These are phyloP conservation scores for Carabus problematicus DNA, from an alignment of 2,888 invertebrate genomes.

Conservation along the genomic window DNA sequence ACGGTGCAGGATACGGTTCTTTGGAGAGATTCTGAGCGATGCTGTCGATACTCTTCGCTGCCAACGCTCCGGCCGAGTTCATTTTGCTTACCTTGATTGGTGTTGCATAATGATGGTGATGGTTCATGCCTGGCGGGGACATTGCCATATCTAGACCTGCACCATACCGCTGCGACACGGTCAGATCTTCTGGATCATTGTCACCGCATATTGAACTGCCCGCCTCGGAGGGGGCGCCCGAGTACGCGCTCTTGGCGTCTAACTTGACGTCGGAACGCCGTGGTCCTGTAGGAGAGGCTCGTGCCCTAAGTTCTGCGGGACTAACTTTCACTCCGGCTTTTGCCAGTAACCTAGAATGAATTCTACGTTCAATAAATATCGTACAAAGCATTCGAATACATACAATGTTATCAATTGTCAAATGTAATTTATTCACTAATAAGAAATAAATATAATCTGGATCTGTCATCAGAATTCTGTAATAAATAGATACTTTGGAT, in stretches of 20 bases:
- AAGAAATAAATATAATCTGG: too few species aligned
- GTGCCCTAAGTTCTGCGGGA: constrained; percentile 81
- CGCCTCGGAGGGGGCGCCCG: constrained; percentile 73
- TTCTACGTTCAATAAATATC: constrained; percentile 2
- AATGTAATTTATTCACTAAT: too few species aligned
- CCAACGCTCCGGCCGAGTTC: constrained; percentile 60
- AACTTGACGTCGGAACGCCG: constrained; percentile 78
- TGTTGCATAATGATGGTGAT: constrained; percentile 55
- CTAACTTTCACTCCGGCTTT: constrained; percentile 90
- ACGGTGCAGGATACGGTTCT: constrained; percentile 73
- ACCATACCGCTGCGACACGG: constrained; percentile 65
- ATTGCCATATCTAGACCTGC: constrained; percentile 55
- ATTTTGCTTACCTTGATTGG: constrained; percentile 59
- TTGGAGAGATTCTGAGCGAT: constrained; percentile 68
- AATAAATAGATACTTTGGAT: background rate
- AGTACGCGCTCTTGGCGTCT: constrained; percentile 73
- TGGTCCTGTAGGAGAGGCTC: constrained; percentile 87
- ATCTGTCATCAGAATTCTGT: too few species aligned
- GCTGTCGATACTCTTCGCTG: constrained; percentile 71
- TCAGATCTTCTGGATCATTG: constrained; percentile 85
- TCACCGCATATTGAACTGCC: constrained; percentile 78
- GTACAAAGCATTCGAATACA: too few species aligned
- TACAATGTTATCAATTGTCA: too few species aligned
- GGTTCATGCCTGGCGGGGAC: constrained; percentile 61
- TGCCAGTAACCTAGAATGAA: constrained; percentile 72